Percentiles rank a stretch among this genome's conserved stretches.
phyloP scores from a whole-genome alignment of 1,140 invertebrate species.

The Pristionchus pacificus region DNA sequence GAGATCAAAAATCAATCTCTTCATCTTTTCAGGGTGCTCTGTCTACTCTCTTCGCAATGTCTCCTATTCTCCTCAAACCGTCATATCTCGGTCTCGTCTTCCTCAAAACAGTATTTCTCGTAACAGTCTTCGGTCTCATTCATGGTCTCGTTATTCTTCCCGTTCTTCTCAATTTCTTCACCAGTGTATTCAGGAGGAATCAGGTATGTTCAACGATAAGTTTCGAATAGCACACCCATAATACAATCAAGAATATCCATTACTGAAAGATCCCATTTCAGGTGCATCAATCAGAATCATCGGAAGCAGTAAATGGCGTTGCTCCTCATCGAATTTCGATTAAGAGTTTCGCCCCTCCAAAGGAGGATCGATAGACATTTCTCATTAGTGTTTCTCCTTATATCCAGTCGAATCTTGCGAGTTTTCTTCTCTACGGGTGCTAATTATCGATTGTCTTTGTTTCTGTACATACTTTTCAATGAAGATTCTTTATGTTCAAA shows the following conservation, averaged over 20 bases:
- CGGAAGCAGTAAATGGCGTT: not conserved
- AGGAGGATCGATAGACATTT: no score
- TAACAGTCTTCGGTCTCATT: slow-evolving; percentile 31
- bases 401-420: no score
- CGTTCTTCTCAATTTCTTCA: slow-evolving; percentile 25
- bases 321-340: slow-evolving; percentile 16
- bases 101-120: slow-evolving; percentile 29
- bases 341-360: slow-evolving; percentile 10
- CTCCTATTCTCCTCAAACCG: slow-evolving; percentile 30
- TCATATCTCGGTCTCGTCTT: slow-evolving; percentile 35
- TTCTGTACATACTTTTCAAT: no score
- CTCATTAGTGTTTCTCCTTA: no score
- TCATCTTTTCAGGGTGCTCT: slow-evolving; percentile 25
- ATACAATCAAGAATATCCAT: not conserved
- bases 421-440: no score
- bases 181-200: not conserved
- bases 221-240: not conserved
- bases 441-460: no score
- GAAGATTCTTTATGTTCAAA: no score
- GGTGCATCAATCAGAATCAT: not conserved
- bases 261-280: not conserved
- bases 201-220: not conserved
- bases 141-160: slow-evolving; percentile 33
- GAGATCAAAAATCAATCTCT: no score
- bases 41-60: slow-evolving; percentile 34